These are phyloP conservation scores for Galendromus occidentalis DNA, from an alignment of 1,140 invertebrate species.

Conservation along the genomic window DNA sequence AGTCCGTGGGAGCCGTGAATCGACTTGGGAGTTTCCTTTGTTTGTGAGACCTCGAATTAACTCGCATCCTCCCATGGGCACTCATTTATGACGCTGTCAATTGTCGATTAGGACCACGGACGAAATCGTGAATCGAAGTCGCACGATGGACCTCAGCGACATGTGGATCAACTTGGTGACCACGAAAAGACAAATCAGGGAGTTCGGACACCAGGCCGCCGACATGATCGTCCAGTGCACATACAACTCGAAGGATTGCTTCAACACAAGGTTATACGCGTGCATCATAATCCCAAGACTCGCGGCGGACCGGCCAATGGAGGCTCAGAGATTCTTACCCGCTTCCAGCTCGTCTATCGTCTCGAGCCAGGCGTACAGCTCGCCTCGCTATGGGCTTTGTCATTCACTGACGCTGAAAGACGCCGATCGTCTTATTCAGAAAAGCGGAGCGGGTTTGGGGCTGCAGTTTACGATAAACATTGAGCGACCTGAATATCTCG, in stretches of 20 bases:
- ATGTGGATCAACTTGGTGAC: conserved; percentile 19
- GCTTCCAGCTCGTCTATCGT: neutral
- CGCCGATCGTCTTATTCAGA: conserved; percentile 17
- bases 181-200: conserved; percentile 18
- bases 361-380: neutral
- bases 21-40: too few relatives aligned
- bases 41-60: too few relatives aligned
- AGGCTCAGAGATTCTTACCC: too few relatives aligned
- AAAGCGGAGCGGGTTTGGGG: conserved; percentile 16
- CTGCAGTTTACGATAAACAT: conserved; percentile 19
- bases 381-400: conserved; percentile 17
- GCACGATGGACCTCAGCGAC: conserved; percentile 18
- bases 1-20: too few relatives aligned
- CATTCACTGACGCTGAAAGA: conserved; percentile 14
- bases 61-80: too few relatives aligned
- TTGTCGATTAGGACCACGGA: too few relatives aligned
- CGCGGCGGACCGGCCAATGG: too few relatives aligned
- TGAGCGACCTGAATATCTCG: conserved; percentile 17
- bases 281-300: neutral
- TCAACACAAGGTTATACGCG: conserved; percentile 12
- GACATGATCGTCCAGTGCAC: conserved; percentile 21
- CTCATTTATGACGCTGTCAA: too few relatives aligned
- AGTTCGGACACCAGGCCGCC: conserved; percentile 17
- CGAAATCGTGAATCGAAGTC: conserved; percentile 8
- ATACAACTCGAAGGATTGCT: conserved; percentile 18